These are phyloP conservation scores for Perognathus longimembris DNA, from an alignment of 2,113 vertebrate species.

Conservation along the genomic window DNA sequence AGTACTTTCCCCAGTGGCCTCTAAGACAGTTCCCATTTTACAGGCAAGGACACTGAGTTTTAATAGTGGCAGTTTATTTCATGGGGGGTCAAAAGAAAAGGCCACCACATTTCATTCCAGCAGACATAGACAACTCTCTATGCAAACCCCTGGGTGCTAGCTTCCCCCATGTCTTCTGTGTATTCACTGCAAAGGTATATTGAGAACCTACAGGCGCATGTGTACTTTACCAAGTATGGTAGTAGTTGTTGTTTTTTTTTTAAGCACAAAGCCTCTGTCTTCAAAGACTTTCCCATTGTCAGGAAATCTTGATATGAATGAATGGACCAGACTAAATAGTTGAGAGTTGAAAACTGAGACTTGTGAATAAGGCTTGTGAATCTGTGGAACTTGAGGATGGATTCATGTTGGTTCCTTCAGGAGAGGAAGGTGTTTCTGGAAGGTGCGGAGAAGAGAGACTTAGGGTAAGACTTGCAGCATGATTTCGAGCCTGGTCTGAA, in stretches of 20 bases:
- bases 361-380: background rate
- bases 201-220: background rate
- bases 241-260: background rate
- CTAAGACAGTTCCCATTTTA: background rate
- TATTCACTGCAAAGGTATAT: background rate
- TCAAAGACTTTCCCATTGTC: background rate
- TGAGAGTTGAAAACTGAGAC: background rate
- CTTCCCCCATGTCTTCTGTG: background rate
- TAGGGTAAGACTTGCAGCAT: background rate
- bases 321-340: background rate
- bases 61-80: background rate
- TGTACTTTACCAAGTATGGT: background rate
- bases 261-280: background rate
- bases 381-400: background rate
- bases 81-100: background rate
- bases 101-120: background rate
- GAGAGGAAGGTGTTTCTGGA: background rate
- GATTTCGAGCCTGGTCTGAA: background rate
- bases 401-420: background rate
- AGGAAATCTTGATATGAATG: background rate
- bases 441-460: background rate
- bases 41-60: background rate
- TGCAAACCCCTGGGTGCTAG: background rate
- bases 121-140: background rate
- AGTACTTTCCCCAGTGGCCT: background rate